Evolutionary conservation across 1,140 invertebrate genomes (phyloP), one percentile per base, ranked within the genome.

Genomic region (Phenacoccus solenopsis): DNA sequence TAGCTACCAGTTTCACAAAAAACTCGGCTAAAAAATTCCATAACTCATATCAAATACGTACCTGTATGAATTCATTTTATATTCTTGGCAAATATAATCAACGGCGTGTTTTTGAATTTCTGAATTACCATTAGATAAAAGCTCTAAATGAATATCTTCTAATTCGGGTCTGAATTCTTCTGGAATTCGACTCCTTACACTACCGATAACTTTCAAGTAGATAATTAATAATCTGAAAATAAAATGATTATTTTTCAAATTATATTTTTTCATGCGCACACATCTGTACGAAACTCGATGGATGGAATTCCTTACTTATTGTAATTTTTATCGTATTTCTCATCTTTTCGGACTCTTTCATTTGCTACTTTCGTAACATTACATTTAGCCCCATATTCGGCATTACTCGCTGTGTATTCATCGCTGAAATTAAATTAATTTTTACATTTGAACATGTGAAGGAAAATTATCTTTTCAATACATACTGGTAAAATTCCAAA

Each of bases 21-120:
- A n/a, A n/a, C n/a, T n/a, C n/a, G n/a, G n/a, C n/a, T n/a, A n/a
- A n/a, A n/a, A n/a, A n/a, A n/a, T n/a, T n/a, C n/a, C n/a, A n/a
- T n/a, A n/a, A n/a, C n/a, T n/a, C n/a, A n/a, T 5, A 64, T 16
- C 5, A 16, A 64, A 64, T 25, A 59, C 25, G 28, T 5, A 69
- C 28, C 28, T 76, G 0, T 64, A 64, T 16, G 22, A 24, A 1
- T 24, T 25, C 25, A 64, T 25, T 5, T 25, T 22, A 10, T 27
- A 10, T 5, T 10, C 16, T 24, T 20, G 21, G 21, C 59, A 64
- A 25, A 64, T 64, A 16, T 93, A 96, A 75, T 90, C 88, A 59
- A 97, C 80, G 0, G 93, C 89, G 69, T 85, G 82, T 77, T 90
- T 93, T 77, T 97, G 94, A 35, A 97, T 80, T 7, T 86, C 83